Conservation (phyloP, 2,113 vertebrate species). For the Crotalus helleri region DNA sequence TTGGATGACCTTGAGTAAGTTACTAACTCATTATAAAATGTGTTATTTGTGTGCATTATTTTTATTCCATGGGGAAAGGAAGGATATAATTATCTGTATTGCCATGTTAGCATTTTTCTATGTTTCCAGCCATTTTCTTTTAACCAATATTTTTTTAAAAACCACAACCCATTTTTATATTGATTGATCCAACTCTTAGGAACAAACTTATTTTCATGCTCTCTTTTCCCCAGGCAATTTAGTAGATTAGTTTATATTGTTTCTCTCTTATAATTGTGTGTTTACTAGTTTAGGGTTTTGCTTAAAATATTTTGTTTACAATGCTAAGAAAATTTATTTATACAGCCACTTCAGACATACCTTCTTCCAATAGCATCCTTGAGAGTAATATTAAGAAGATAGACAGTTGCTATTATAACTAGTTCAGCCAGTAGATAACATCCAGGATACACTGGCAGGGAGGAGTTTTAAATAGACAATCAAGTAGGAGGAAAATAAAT, state of each 20-base stretch:
- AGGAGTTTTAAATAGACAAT: not conserved
- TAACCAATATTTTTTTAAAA: not conserved
- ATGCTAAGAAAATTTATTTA: not conserved
- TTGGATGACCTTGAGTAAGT: not conserved
- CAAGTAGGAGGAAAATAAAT: not conserved
- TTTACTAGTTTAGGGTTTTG: not conserved
- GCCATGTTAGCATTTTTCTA: not conserved
- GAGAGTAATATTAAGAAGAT: not conserved
- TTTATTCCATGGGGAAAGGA: not conserved
- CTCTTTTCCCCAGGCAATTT: not conserved
- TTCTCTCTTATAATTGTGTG: not conserved
- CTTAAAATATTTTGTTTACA: not conserved
- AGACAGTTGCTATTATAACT: not conserved
- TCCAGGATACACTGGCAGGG: not conserved
- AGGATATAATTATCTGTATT: not conserved
- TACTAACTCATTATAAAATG: not conserved
- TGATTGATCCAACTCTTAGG: not conserved
- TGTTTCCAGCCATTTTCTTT: not conserved
- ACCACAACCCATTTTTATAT: not conserved
- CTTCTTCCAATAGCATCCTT: not conserved
- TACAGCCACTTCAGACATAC: not conserved
- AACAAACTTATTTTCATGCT: not conserved
- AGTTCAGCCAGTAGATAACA: not conserved
- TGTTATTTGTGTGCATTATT: not conserved
- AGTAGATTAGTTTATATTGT: not conserved